Evolutionary conservation across 2,797 vertebrate species (phyloP).

Genomic region (Dipus sagitta): DNA sequence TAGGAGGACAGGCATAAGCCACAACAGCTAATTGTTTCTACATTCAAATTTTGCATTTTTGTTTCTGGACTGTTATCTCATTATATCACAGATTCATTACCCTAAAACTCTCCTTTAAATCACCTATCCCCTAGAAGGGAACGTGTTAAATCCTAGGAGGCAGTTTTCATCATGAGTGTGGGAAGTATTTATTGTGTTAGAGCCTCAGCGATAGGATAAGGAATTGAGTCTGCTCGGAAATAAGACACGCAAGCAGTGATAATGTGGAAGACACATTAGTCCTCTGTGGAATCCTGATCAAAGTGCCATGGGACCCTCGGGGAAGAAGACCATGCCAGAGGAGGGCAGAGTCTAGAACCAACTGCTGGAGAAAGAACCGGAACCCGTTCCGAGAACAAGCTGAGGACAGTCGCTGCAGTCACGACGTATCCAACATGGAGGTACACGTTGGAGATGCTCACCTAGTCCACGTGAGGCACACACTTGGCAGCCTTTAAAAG

Average conservation of each 20-base stretch:
- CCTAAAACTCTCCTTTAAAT: neutral
- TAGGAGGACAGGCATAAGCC: neutral
- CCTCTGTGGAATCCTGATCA: neutral
- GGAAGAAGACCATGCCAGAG: neutral
- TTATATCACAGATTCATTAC: neutral
- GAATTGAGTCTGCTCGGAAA: neutral
- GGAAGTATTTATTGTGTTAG: neutral
- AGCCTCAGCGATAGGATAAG: neutral
- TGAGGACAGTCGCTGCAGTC: neutral
- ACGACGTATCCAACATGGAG: rapidly evolving
- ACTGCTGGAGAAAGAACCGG: neutral
- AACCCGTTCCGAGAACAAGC: neutral
- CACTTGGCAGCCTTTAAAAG: neutral
- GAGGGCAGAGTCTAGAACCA: neutral
- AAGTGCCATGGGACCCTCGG: neutral
- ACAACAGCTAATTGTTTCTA: neutral
- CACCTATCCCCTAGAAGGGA: neutral
- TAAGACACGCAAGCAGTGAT: neutral
- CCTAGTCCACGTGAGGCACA: neutral
- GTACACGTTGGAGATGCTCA: neutral
- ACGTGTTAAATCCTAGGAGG: neutral
- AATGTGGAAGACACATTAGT: too few species aligned
- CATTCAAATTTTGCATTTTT: neutral
- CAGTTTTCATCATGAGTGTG: neutral
- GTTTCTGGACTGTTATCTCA: neutral